Conservation (phyloP, 2,113 vertebrate species). For the Otolemur garnettii region DNA sequence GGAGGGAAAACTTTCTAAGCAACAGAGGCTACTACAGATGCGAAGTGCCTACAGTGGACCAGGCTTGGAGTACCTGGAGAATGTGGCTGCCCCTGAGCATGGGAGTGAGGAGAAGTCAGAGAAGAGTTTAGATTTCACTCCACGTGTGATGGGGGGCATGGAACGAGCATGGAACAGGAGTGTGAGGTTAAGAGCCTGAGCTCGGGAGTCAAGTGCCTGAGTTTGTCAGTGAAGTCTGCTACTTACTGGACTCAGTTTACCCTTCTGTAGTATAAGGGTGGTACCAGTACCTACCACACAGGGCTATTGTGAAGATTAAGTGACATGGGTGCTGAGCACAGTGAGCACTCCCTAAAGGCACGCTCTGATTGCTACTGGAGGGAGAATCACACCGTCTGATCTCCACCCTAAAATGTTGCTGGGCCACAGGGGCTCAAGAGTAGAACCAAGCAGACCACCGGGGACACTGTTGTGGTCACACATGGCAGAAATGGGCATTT, state of each 20-base stretch:
- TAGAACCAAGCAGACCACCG: background rate
- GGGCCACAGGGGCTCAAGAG: background rate
- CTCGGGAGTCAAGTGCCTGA: background rate
- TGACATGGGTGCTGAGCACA: background rate
- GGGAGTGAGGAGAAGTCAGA: background rate
- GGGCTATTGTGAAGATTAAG: background rate
- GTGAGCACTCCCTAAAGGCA: background rate
- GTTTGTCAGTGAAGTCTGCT: background rate
- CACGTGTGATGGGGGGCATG: background rate
- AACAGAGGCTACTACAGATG: background rate
- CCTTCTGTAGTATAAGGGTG: background rate
- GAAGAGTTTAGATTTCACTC: background rate
- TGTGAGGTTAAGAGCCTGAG: background rate
- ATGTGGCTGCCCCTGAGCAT: background rate
- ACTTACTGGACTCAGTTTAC: background rate
- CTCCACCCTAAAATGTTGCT: background rate
- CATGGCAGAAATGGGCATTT: background rate
- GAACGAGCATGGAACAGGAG: background rate
- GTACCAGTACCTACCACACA: background rate
- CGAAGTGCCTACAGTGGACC: background rate
- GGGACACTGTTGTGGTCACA: background rate
- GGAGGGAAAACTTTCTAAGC: background rate
- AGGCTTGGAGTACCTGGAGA: background rate
- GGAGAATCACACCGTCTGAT: background rate
- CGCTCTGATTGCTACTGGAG: background rate